A percentile compares a stretch with the other conserved stretches of the same genome.
These are phyloP conservation scores for Echinops telfairi DNA, from an alignment of 2,113 vertebrate genomes.

Conservation along the genomic window DNA sequence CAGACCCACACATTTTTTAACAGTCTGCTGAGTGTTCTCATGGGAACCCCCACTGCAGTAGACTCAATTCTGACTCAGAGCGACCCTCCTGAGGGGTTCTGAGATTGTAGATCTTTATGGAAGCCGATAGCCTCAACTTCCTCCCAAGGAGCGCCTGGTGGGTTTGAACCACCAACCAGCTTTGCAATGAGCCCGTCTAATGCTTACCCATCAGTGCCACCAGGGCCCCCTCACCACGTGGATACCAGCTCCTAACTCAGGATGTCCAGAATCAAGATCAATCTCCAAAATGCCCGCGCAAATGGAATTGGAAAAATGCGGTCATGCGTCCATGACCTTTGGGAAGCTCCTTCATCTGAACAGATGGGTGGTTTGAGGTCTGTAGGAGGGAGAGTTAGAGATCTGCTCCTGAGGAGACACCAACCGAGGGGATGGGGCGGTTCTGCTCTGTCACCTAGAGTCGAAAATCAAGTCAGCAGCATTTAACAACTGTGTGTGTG, in stretches of 20 bases:
- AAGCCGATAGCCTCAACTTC: too few relatives aligned
- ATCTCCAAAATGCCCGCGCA: too few relatives aligned
- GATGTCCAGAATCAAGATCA: neutral
- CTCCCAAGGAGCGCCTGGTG: too few relatives aligned
- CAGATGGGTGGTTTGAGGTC: neutral
- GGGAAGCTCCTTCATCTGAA: too few relatives aligned
- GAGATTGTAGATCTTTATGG: too few relatives aligned
- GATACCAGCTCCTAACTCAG: neutral
- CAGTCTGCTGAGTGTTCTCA: neutral
- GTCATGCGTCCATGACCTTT: too few relatives aligned
- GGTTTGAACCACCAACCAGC: too few relatives aligned
- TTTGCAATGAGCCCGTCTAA: too few relatives aligned
- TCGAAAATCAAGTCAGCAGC: neutral
- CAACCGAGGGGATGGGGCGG: neutral
- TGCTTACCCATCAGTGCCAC: too few relatives aligned
- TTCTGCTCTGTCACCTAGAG: neutral
- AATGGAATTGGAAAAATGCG: too few relatives aligned
- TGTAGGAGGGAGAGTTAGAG: neutral
- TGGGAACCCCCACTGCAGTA: neutral
- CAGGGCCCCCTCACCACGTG: too few relatives aligned
- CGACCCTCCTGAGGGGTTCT: too few relatives aligned
- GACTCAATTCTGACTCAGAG: neutral
- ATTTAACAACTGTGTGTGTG: neutral
- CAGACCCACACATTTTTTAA: neutral
- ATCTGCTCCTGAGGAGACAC: neutral